phyloP scores from a whole-genome alignment of 2,888 invertebrate species.

The Andricus quercusramuli region DNA sequence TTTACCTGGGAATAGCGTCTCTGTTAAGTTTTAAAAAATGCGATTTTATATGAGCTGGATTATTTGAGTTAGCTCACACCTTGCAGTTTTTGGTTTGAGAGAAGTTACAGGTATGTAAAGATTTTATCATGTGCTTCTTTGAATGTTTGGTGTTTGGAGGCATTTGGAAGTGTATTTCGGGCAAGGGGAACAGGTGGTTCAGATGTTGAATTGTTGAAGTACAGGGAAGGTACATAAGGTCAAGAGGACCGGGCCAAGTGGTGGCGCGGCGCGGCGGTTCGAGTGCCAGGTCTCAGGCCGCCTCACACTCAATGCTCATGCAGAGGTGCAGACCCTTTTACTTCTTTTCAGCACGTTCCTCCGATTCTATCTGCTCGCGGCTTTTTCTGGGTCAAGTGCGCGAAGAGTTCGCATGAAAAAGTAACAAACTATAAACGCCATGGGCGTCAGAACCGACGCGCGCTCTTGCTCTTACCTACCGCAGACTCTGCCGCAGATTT shows the following conservation, averaged over 20 bases:
- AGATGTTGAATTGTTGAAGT: slow-evolving; percentile 24
- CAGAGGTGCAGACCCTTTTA: slow-evolving; percentile 20
- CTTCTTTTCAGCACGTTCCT: slow-evolving; percentile 31
- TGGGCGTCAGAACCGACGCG: slow-evolving; percentile 10
- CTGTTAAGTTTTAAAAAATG: background rate
- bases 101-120: background rate
- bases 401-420: slow-evolving; percentile 28
- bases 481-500: slow-evolving; percentile 34
- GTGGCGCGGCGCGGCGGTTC: background rate
- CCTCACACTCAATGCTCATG: background rate
- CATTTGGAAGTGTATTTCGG: slow-evolving; percentile 6
- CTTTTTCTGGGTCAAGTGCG: slow-evolving; percentile 28
- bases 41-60: no score
- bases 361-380: slow-evolving; percentile 30
- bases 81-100: background rate
- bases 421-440: slow-evolving; percentile 9
- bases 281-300: slow-evolving; percentile 4
- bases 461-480: slow-evolving; percentile 8
- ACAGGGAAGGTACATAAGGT: slow-evolving; percentile 30
- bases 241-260: slow-evolving; percentile 40
- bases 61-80: no score
- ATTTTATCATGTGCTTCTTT: slow-evolving; percentile 8
- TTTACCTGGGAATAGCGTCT: background rate
- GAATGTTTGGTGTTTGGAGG: background rate
- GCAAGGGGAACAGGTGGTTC: slow-evolving; percentile 36